Percentiles rank a stretch among this genome's conserved stretches.
Conservation (phyloP, 2,888 invertebrate species). For the Eilema caniola region DNA sequence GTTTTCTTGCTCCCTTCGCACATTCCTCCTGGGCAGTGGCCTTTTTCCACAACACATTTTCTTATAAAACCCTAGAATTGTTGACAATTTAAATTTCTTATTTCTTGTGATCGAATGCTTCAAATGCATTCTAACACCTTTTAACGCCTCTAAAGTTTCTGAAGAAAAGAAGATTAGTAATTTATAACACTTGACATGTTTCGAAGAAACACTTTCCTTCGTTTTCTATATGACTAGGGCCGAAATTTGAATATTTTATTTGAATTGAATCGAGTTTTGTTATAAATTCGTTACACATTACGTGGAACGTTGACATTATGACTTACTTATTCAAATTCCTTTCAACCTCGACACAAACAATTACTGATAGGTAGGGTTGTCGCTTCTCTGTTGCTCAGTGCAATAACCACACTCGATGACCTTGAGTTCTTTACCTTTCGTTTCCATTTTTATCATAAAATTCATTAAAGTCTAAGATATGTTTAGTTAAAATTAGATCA, state of each 20-base stretch:
- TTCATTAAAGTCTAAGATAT: not conserved
- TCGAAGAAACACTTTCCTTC: constrained; percentile 23
- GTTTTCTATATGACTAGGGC: constrained; percentile 32
- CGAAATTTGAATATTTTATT: constrained; percentile 37
- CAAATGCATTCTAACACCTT: constrained; percentile 47
- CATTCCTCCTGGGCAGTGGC: constrained; percentile 19
- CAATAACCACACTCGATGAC: not conserved
- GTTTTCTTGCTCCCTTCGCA: constrained; percentile 30
- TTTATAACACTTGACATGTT: constrained; percentile 29
- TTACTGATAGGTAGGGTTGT: constrained; percentile 31
- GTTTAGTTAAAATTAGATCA: not conserved
- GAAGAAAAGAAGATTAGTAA: constrained; percentile 23
- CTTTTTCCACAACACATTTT: constrained; percentile 45
- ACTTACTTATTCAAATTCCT: constrained; percentile 44
- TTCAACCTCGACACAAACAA: constrained; percentile 30
- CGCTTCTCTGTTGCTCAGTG: constrained; percentile 23
- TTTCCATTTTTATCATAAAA: not conserved
- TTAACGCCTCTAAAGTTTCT: constrained; percentile 31
- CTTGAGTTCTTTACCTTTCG: not conserved
- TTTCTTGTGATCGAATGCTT: constrained; percentile 43
- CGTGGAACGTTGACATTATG: constrained; percentile 42
- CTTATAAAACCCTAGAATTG: constrained; percentile 28
- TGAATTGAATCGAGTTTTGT: constrained; percentile 28
- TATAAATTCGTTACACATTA: constrained; percentile 26
- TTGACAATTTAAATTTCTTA: constrained; percentile 40